phyloP scores from a whole-genome alignment of 2,113 vertebrate genomes.

The Stegastes partitus region DNA sequence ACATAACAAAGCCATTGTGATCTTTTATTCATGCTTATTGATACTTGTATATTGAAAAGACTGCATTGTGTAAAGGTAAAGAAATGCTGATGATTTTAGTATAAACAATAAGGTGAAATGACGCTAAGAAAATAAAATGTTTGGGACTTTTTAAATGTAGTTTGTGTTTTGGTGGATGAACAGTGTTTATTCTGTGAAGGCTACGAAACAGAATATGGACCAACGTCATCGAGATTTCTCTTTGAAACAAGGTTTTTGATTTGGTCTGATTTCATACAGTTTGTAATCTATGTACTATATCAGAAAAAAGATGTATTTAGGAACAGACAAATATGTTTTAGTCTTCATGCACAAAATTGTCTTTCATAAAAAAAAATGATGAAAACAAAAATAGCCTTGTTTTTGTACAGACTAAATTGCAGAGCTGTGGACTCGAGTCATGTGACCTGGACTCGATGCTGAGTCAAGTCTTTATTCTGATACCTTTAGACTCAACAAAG shows the following conservation, averaged over 20 bases:
- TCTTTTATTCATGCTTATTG: constrained; percentile 84
- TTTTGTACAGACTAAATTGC: constrained; percentile 46
- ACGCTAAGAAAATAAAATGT: constrained; percentile 80
- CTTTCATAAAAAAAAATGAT: constrained; percentile 58
- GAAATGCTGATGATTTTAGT: constrained; percentile 82
- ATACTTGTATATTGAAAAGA: constrained; percentile 85
- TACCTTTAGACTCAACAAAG: no score
- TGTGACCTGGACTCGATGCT: not conserved
- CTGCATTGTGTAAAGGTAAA: constrained; percentile 79
- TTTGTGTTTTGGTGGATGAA: constrained; percentile 66
- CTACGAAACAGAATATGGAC: constrained; percentile 37
- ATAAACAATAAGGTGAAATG: constrained; percentile 75
- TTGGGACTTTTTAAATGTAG: constrained; percentile 81
- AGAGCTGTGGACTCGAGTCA: constrained; percentile 17
- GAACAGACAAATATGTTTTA: constrained; percentile 57
- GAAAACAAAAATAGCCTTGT: constrained; percentile 60
- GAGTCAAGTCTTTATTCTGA: no score
- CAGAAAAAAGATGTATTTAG: constrained; percentile 61
- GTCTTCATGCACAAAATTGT: constrained; percentile 57
- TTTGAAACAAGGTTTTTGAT: constrained; percentile 22
- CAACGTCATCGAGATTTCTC: constrained; percentile 30
- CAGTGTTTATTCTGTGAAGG: constrained; percentile 39
- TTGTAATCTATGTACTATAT: constrained; percentile 72
- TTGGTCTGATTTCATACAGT: constrained; percentile 59
- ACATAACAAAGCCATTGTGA: constrained; percentile 85